Conservation (phyloP, 2,888 invertebrate species). For the Monoplex corrugatus region DNA sequence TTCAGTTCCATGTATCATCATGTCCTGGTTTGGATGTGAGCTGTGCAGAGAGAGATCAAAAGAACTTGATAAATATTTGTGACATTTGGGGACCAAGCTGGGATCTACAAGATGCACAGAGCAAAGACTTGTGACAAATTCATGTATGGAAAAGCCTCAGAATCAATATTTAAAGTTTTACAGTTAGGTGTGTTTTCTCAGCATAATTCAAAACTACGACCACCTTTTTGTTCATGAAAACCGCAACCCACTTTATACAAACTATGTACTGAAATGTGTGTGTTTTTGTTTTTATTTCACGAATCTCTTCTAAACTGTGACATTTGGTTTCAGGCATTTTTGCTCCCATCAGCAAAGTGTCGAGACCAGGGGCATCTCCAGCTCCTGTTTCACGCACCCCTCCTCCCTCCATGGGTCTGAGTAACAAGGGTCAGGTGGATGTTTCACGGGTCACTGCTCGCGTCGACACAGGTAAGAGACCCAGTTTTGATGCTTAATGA, state of each 20-base stretch:
- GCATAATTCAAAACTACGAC: background rate
- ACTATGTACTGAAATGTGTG: background rate
- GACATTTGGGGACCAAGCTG: too few relatives aligned
- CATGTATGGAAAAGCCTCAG: background rate
- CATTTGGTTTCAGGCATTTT: slow-evolving; percentile 80
- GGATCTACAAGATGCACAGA: too few relatives aligned
- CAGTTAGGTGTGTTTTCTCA: background rate
- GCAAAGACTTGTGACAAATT: too few relatives aligned
- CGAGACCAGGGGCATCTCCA: slow-evolving; percentile 73
- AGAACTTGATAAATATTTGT: too few relatives aligned
- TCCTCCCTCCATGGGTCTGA: slow-evolving; percentile 61
- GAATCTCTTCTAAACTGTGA: background rate
- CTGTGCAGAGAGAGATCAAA: too few relatives aligned
- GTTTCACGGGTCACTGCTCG: slow-evolving; percentile 81
- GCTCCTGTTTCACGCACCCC: slow-evolving; percentile 57
- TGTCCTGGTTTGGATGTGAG: too few relatives aligned
- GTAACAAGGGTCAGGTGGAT: slow-evolving; percentile 71
- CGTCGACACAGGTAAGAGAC: slow-evolving; percentile 80
- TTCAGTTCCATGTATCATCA: too few relatives aligned
- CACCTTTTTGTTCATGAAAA: background rate
- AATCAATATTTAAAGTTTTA: background rate
- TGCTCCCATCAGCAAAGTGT: slow-evolving; percentile 82
- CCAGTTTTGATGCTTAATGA: too few relatives aligned
- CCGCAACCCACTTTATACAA: background rate
- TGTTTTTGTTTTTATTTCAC: background rate